Base-by-base conservation (phyloP, 2,888 invertebrate genomes). In the Leptinotarsa haldemani region DNA sequence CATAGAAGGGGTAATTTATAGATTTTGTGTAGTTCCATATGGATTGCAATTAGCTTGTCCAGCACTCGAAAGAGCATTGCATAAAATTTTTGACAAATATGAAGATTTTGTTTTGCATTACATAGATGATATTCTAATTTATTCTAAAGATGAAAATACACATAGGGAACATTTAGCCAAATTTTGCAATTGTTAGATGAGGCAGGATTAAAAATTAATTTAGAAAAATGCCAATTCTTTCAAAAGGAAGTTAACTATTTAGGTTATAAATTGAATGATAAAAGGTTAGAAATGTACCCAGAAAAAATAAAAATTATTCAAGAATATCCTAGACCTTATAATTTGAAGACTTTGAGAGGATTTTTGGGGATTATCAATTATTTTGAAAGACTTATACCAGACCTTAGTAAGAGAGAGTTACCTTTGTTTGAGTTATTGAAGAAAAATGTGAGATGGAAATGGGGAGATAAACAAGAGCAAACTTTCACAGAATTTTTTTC, bases 301-400 rank as follows among this genome's bases (percentile, higher is more conserved):
- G 61, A 70, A 1, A 56, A 67, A 50, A 20, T 73, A 66, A 47
- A 65, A 50, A 47, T 40, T 30, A 73, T 73, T 46, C 16, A 61
- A 66, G 46, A 69, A 15, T 73, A 65, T 70, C 40, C 15, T 4
- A 66, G 52, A 70, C 69, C 70, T 20, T 40, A 18, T 7, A 70
- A 65, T 66, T 63, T 73, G 61, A 73, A 73, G 22, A 66, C 46
- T n/a, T 48, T 73, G 20, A 20, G 67, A 18, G 70, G 70, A 61
- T 73, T 70, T 66, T 65, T 73, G 13, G 73, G 73, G 47, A 66
- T 69, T 4, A 15, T 73, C n/a, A 70, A 70, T 18, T 73, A 73
- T 66, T 70, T 65, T 53, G 66, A 73, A 63, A 69, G 65, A 65
- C 61, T 73, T 2, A 58, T 73, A 40, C 47, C 73, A 16, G 40